A percentile compares a stretch with the other conserved stretches of the same genome.
Conservation (phyloP, 2,113 vertebrate species). For the Casuarius casuarius region DNA sequence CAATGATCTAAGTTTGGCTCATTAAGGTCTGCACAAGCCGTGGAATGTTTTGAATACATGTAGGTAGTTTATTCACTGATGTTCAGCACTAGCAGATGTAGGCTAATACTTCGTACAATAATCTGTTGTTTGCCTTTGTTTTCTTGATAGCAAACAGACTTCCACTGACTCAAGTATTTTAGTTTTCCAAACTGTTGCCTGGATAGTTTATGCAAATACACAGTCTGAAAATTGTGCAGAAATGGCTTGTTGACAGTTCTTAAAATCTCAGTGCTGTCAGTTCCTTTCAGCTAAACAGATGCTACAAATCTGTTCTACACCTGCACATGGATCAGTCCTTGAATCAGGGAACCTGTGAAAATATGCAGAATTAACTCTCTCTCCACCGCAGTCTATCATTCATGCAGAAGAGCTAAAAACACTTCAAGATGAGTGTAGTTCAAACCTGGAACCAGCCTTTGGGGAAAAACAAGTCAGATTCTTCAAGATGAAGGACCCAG, state of each 20-base stretch:
- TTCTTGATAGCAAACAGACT: not conserved
- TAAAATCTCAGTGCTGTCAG: rapidly evolving
- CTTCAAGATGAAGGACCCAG: not conserved
- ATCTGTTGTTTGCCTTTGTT: not conserved
- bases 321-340: not conserved
- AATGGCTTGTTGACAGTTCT: not conserved
- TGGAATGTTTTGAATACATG: not conserved
- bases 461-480: not conserved
- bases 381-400: rapidly evolving
- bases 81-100: not conserved
- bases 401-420: rapidly evolving
- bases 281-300: not conserved
- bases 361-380: not conserved
- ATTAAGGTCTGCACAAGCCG: slow-evolving; percentile 14
- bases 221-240: not conserved
- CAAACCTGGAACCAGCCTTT: not conserved
- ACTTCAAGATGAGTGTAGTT: not conserved
- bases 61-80: not conserved
- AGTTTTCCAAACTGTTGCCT: not conserved
- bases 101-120: not conserved
- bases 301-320: not conserved
- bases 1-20: slow-evolving; percentile 18
- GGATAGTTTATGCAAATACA: not conserved
- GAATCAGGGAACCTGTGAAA: not conserved
- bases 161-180: not conserved